phyloP scores from a whole-genome alignment of 1,140 invertebrate species.

The Polypedilum vanderplanki region DNA sequence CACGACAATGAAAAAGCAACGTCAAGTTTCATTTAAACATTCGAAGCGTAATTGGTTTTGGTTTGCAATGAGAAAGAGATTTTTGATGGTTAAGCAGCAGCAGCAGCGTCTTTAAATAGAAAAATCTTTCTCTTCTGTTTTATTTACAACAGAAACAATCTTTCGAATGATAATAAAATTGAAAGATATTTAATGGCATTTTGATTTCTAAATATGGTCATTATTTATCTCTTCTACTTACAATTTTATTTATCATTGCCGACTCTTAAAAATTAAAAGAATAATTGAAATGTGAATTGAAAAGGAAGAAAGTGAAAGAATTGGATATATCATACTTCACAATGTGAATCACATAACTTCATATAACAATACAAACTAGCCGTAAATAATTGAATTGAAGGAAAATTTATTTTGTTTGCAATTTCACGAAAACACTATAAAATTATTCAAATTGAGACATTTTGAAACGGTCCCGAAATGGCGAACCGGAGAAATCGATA shows the following conservation, averaged over 20 bases:
- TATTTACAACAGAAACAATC: no score
- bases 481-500: not conserved
- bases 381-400: slow-evolving; percentile 1
- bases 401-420: not conserved
- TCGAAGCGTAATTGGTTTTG: no score
- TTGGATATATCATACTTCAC: not conserved
- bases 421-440: slow-evolving; percentile 10
- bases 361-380: slow-evolving; percentile 8
- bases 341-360: not conserved
- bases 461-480: not conserved
- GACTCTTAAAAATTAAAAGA: no score
- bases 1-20: no score
- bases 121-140: no score
- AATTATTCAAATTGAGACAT: slow-evolving; percentile 19
- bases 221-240: not conserved
- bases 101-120: no score
- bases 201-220: not conserved
- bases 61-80: no score
- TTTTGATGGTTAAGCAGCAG: no score
- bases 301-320: not conserved
- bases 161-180: not conserved
- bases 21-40: no score
- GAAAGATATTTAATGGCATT: not conserved
- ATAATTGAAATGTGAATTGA: not conserved
- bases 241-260: no score